These are phyloP conservation scores for Montipora cactus DNA, from an alignment of 64 coral and sea anemone species.

Conservation along the genomic window DNA sequence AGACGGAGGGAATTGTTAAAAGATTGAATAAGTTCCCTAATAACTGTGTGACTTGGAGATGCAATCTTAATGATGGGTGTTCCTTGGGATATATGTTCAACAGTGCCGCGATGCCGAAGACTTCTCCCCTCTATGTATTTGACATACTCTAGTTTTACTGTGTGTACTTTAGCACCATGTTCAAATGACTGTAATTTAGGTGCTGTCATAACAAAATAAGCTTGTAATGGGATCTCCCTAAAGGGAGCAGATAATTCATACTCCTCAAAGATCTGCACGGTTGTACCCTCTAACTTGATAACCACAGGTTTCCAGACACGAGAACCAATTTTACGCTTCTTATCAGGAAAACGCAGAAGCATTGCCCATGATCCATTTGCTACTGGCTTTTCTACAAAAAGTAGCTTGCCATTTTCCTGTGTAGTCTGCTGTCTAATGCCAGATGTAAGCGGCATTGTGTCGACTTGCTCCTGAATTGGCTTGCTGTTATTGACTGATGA, in stretches of 20 bases:
- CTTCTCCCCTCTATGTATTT: conserved; percentile 93
- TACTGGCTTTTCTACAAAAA: conserved; percentile 21
- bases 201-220: conserved; percentile 84
- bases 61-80: conserved; percentile 94
- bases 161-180: conserved; percentile 84
- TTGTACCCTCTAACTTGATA: conserved; percentile 90
- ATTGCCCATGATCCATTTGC: conserved; percentile 88
- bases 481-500: conserved; percentile 7
- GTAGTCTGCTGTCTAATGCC: not conserved
- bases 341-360: conserved; percentile 92
- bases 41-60: conserved; percentile 73
- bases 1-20: conserved; percentile 83
- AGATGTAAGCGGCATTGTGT: not conserved
- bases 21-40: conserved; percentile 86
- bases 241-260: conserved; percentile 97
- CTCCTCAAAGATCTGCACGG: conserved; percentile 90
- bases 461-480: conserved; percentile 2
- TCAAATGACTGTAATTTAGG: conserved; percentile 65
- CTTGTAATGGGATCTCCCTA: conserved; percentile 94
- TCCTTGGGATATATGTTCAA: conserved; percentile 83
- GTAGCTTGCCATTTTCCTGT: conserved; percentile 21
- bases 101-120: conserved; percentile 73
- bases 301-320: conserved; percentile 93
- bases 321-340: conserved; percentile 83
- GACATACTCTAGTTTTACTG: conserved; percentile 89